Evolutionary conservation across 2,888 invertebrate species (phyloP), one percentile per base, ranked within the genome.

Genomic region (Nomada ferruginata): DNA sequence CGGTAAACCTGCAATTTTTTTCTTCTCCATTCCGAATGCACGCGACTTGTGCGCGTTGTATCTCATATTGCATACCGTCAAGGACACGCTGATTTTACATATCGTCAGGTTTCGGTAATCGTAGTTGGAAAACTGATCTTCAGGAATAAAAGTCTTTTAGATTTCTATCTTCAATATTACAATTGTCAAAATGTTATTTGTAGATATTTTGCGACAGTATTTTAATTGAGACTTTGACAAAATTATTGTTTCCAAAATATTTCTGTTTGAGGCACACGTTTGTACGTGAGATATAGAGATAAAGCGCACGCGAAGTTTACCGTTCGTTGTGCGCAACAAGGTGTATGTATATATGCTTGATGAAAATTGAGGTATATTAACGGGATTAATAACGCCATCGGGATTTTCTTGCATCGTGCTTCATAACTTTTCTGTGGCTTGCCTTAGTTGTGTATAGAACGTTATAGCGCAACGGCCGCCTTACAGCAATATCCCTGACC

Each of bases 401-500:
- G 23, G 79, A 80, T 78, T 63, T 52, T 78, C 57, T 78, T 80
- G 72, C 80, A 47, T 69, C 73, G 68, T 26, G n/a, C 57, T 81
- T 72, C 59, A 82, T 36, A 63, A 82, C 82, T 82, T 72, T 76
- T 80, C 71, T 72, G 63, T 52, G 26, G 59, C 68, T 71, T 57
- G 47, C 47, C 65, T 70, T 44, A 29, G 57, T 65, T 66, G 65
- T 64, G 18, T 74, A 64, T 74, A 63, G 55, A 78, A 61, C 63
- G 70, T 64, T 68, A 52, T 65, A 57, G 85, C 85, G 71, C 84
- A 84, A 85, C 85, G 82, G 82, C 82, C 85, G 84, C 71, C 76
- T 86, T 82, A 79, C 88, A 89, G 82, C 83, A 87, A 85, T 92
- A 92, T 89, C 92, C 92, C 91, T 93, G 93, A 92, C 93, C 93